A percentile compares a stretch with the other conserved stretches of the same genome.
These are phyloP conservation scores for Tetragnatha montana DNA, from an alignment of 2,888 invertebrate genomes.

Conservation along the genomic window DNA sequence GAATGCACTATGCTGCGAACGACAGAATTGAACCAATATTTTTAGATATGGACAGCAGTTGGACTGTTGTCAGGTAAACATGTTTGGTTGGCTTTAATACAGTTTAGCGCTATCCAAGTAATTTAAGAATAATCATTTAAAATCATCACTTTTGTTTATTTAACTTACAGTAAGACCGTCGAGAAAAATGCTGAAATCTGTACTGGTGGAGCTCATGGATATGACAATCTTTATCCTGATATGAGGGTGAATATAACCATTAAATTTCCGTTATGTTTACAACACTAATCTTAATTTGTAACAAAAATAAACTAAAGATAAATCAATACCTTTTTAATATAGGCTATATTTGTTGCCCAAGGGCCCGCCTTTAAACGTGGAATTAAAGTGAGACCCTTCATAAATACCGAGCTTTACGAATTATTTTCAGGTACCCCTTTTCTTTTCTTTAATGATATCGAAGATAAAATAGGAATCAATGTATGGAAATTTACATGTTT, in stretches of 20 bases:
- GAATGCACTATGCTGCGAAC: slow-evolving; percentile 75
- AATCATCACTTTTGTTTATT: neutral
- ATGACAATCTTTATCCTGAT: slow-evolving; percentile 74
- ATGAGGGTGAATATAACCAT: slow-evolving; percentile 74
- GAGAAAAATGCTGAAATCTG: slow-evolving; percentile 63
- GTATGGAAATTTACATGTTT: neutral
- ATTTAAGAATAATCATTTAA: no score
- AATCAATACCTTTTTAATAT: slow-evolving; percentile 34
- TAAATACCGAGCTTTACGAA: slow-evolving; percentile 78
- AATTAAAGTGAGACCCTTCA: slow-evolving; percentile 75
- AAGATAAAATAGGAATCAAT: neutral
- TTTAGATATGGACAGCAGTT: slow-evolving; percentile 73
- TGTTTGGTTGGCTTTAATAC: neutral
- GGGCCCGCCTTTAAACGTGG: slow-evolving; percentile 76
- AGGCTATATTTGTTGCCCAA: slow-evolving; percentile 76
- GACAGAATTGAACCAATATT: slow-evolving; percentile 74
- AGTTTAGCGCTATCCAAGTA: no score
- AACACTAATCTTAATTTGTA: neutral
- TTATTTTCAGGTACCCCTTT: slow-evolving; percentile 75
- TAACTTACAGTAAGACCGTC: slow-evolving; percentile 29
- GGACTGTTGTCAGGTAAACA: slow-evolving; percentile 55
- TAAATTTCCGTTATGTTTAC: neutral
- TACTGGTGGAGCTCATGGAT: slow-evolving; percentile 75
- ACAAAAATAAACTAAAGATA: neutral
- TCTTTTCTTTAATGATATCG: neutral